A percentile compares a stretch with the other conserved stretches of the same genome.
Conservation (phyloP, 2,797 vertebrate genomes). For the Cossypha dichroa region DNA sequence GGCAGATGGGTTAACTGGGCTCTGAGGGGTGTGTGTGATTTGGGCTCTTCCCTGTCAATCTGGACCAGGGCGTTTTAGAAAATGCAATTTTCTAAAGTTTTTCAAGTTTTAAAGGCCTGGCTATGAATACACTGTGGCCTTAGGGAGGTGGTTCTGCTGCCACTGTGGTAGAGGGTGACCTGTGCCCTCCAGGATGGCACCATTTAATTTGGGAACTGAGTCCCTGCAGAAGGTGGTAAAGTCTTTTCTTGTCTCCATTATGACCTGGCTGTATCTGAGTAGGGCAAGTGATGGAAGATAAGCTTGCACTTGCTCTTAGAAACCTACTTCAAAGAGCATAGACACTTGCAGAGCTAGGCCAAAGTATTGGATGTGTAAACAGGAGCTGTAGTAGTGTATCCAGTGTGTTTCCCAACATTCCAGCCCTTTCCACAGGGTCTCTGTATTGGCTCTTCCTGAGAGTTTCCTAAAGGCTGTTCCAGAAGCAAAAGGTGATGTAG, state of each 20-base stretch:
- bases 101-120: not conserved
- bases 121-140: not conserved
- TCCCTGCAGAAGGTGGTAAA: not conserved
- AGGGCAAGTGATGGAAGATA: not conserved
- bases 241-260: not conserved
- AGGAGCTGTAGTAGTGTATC: not conserved
- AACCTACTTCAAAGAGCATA: not conserved
- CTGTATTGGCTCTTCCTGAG: not conserved
- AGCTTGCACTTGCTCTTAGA: not conserved
- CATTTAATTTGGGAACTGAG: rapidly evolving
- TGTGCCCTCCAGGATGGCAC: not conserved
- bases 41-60: not conserved
- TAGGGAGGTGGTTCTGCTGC: not conserved
- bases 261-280: not conserved
- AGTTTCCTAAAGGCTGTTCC: not conserved
- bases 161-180: not conserved
- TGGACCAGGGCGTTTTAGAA: not conserved
- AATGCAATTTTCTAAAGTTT: not conserved
- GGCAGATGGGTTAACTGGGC: not conserved
- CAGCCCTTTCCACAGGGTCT: not conserved
- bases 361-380: not conserved
- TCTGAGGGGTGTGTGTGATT: not conserved
- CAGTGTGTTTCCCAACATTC: not conserved
- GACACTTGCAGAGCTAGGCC: not conserved
- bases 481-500: not conserved